These are phyloP conservation scores for Papilio dardanus DNA, from an alignment of 1,140 invertebrate genomes.

Conservation along the genomic window DNA sequence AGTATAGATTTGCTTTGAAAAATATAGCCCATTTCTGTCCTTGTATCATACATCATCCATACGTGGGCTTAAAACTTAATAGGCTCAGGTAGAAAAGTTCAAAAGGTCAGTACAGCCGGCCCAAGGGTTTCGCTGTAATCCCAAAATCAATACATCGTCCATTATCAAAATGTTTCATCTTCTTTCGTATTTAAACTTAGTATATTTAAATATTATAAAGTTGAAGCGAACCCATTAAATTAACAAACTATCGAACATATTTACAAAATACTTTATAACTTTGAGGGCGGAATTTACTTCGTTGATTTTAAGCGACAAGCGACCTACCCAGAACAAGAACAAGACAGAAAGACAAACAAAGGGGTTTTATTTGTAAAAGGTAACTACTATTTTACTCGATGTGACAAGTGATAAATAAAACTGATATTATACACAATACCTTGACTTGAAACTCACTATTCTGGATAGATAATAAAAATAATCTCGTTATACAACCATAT, in stretches of 20 bases:
- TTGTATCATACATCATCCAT: not conserved
- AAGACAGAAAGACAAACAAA: not conserved
- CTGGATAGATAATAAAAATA: too few relatives aligned
- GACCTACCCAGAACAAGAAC: not conserved
- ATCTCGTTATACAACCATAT: too few relatives aligned
- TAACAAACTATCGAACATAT: not conserved
- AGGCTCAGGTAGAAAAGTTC: conserved; percentile 23
- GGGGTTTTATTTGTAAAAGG: too few relatives aligned
- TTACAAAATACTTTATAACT: not conserved
- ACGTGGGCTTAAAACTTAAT: conserved; percentile 8
- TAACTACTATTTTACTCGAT: too few relatives aligned
- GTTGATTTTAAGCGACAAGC: not conserved
- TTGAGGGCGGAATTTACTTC: not conserved
- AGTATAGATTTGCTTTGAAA: not conserved
- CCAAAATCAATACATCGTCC: conserved; percentile 26
- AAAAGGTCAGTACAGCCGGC: conserved; percentile 14
- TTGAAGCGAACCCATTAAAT: not conserved
- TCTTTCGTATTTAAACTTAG: conserved; percentile 1
- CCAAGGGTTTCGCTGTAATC: conserved; percentile 15
- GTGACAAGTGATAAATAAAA: too few relatives aligned
- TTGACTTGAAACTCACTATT: too few relatives aligned
- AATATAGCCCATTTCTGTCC: not conserved
- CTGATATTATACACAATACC: too few relatives aligned
- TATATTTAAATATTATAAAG: not conserved
- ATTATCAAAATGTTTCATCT: conserved; percentile 14